Percentiles rank a stretch among this genome's conserved stretches.
Conservation (phyloP, 2,888 invertebrate species). For the Drosophila bunnanda region DNA sequence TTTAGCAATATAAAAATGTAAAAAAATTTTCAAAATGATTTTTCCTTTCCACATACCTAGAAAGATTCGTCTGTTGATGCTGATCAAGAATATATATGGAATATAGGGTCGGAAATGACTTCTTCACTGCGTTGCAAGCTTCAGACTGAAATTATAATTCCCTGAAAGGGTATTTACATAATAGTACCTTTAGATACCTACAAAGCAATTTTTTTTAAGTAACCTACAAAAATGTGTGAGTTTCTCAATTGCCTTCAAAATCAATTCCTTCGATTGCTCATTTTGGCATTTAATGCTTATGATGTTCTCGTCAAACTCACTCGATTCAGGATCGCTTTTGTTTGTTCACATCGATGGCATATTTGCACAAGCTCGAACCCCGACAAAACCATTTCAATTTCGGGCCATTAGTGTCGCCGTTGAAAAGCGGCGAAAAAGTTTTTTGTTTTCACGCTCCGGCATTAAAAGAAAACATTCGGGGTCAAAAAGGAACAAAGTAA, state of each 20-base stretch:
- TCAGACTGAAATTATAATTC: too few species aligned
- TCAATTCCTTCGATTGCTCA: conserved; percentile 9
- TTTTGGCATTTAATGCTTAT: conserved; percentile 16
- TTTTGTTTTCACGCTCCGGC: conserved; percentile 74
- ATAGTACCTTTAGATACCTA: too few species aligned
- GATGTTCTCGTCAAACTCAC: conserved; percentile 25
- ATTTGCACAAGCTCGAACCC: conserved; percentile 65
- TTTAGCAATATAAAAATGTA: too few species aligned
- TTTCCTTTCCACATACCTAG: too few species aligned
- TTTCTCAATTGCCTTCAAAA: not conserved
- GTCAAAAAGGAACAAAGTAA: conserved; percentile 34
- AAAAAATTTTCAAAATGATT: too few species aligned
- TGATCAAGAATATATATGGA: too few species aligned
- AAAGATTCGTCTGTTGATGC: too few species aligned
- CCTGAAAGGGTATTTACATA: too few species aligned
- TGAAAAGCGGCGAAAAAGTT: conserved; percentile 70
- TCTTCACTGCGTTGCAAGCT: too few species aligned
- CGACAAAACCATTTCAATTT: conserved; percentile 73
- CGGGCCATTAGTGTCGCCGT: conserved; percentile 74
- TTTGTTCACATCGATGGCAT: conserved; percentile 45
- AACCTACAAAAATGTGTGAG: not conserved
- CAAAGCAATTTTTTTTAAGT: too few species aligned
- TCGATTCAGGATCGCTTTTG: conserved; percentile 36
- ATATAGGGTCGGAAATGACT: too few species aligned
- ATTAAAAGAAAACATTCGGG: conserved; percentile 68